Conservation (phyloP, 2,888 invertebrate species). For the Halictus ligatus region DNA sequence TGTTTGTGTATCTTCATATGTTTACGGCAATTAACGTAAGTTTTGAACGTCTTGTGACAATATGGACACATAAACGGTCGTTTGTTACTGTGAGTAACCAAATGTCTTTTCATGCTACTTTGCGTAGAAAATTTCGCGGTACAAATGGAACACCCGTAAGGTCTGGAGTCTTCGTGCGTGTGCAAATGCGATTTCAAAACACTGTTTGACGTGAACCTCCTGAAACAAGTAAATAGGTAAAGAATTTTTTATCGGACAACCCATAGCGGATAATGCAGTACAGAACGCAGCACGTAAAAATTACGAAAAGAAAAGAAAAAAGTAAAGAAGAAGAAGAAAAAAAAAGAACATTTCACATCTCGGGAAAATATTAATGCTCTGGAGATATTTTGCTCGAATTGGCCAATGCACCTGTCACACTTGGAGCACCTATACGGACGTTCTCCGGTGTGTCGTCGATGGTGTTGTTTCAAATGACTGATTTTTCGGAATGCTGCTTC, state of each 20-base stretch:
- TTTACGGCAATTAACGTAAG: conserved; percentile 87
- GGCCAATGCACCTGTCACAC: conserved; percentile 79
- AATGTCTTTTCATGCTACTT: conserved; percentile 83
- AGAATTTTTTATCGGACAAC: not conserved
- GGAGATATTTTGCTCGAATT: not conserved
- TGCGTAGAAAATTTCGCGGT: conserved; percentile 83
- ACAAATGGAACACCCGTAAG: conserved; percentile 86
- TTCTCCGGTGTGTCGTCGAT: conserved; percentile 82
- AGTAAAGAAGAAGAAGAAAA: no score
- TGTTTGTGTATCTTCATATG: conserved; percentile 88
- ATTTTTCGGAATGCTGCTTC: conserved; percentile 86
- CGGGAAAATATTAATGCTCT: not conserved
- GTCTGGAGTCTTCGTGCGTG: conserved; percentile 85
- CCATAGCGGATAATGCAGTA: no score
- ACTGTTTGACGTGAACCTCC: conserved; percentile 86
- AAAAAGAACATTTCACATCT: not conserved
- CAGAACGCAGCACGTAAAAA: not conserved
- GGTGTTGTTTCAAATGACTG: conserved; percentile 86
- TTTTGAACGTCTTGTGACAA: conserved; percentile 83
- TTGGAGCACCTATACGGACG: conserved; percentile 83
- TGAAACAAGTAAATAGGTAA: conserved; percentile 55
- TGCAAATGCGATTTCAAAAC: conserved; percentile 86
- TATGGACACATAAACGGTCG: conserved; percentile 83
- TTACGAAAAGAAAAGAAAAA: not conserved
- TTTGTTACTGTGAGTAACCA: conserved; percentile 83